Base-by-base conservation (phyloP, 2,797 vertebrate genomes). In the Danio albolineatus region DNA sequence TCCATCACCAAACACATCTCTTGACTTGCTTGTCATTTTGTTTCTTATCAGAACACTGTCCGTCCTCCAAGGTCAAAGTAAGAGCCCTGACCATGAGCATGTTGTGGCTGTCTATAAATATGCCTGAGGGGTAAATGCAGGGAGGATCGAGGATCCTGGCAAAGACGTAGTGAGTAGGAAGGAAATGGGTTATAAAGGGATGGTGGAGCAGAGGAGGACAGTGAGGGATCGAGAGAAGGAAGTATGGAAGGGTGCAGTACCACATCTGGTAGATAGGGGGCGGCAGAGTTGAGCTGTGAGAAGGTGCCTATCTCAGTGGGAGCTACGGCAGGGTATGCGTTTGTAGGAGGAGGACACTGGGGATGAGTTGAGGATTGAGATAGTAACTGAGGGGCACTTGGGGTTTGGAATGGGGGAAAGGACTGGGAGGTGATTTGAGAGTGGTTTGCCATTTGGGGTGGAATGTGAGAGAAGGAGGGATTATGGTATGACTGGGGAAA, bases 31-130 rank as follows among this genome's bases (percentile, higher is more conserved):
- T 16, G 38, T 16, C 13, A 0, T 43, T 44, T 0, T 7, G 12
- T 10, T 74, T 44, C 79, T 67, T 51, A 13, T 89, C 85, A 93
- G 89, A 90, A 93, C 67, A 92, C 73, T 41, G 87, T 65, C 80
- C 92, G 91, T 28, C 86, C 80, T 59, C 89, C 87, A 81, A 88
- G 86, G 82, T 92, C 94, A 90, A 90, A 90, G 91, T 93, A 96
- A 89, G 94, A 89, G 88, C 90, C 94, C 87, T 88, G 95, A 76
- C 88, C 89, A 88, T 90, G 94, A 87, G 88, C 64, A 80, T 92
- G 95, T 88, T 93, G 95, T 91, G 90, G 95, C 87, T 92, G 94
- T 85, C 93, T 95, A 89, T 94, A 97, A 89, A 93, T 93, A 88
- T 90, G 95, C 89, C 90, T 94, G 90, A 90, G 94, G 51, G 93